Evolutionary conservation across 2,888 invertebrate genomes (phyloP).

Genomic region (Pseudococcus longispinus): DNA sequence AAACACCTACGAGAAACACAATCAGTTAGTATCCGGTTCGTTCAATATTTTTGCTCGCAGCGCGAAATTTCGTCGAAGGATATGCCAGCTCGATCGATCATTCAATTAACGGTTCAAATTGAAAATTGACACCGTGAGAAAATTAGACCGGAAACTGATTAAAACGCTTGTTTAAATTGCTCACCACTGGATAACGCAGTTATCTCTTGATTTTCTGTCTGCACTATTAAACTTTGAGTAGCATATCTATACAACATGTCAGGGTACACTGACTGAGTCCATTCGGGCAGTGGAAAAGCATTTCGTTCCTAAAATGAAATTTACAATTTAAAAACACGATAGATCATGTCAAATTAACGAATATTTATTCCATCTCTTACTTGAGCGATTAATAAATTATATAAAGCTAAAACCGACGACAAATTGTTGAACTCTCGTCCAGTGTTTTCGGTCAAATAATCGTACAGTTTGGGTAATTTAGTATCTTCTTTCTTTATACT

Average conservation of each 20-base stretch:
- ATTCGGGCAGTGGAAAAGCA: constrained; percentile 69
- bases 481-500: constrained; percentile 68
- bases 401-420: constrained; percentile 30
- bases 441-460: constrained; percentile 70
- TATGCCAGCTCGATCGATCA: neutral
- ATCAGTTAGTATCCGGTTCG: neutral
- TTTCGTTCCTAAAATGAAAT: constrained; percentile 59
- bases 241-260: constrained; percentile 70
- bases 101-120: neutral
- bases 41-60: neutral
- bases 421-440: constrained; percentile 65
- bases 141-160: neutral
- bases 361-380: neutral
- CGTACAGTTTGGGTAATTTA: constrained; percentile 71
- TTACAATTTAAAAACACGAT: neutral
- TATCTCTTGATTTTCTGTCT: constrained; percentile 63
- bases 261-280: constrained; percentile 74
- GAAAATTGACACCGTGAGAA: constrained; percentile 4
- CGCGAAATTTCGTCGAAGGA: neutral
- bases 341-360: neutral
- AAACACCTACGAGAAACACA: constrained; percentile 21
- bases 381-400: constrained; percentile 41
- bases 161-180: neutral
- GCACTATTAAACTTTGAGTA: constrained; percentile 66
- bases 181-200: constrained; percentile 62